Base-by-base conservation (phyloP, 2,113 vertebrate genomes). In the Megatriorchis doriae region DNA sequence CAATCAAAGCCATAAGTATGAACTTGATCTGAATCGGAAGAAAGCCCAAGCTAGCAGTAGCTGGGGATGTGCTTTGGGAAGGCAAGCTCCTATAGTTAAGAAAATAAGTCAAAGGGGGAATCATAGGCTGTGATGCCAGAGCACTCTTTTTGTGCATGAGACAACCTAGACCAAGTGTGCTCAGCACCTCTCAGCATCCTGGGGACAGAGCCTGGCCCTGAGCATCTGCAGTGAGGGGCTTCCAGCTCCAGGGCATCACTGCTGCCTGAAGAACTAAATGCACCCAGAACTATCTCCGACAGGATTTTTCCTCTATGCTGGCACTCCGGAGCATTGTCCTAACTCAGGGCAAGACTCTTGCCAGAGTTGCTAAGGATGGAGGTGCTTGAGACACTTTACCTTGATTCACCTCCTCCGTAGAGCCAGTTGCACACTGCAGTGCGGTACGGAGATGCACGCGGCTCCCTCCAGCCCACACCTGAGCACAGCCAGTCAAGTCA, bases 1-100 rank as follows among this genome's bases (percentile, higher is more conserved):
- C 97, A 96, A 96, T 97, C 95, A 96, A 91, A 97, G 89, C 93
- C 86, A 42, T 91, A 91, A 97, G 87, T 55, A 97, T 16, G 1
- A 93, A 90, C 93, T 95, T 77, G 91, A 88, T 94, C 91, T 61
- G 96, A 90, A 96, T 97, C 89, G 2, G 89, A 95, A 70, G 95
- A 90, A 95, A 91, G 81, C 73, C 89, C 50, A n/a, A 75, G 71
- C 75, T 19, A 48, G 70, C 5, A 1, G 77, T 67, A 81, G 81
- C 81, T 89, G 74, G 53, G 34, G 40, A 22, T 45, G 58, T 42
- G 78, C 70, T 73, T 75, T 72, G 48, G 58, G 62, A 70, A 94
- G 82, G 74, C 29, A 20, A 20, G 16, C 17, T 91, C 77, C 48
- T 31, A 17, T 26, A 47, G 79, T 20, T 12, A 23, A 78, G 52